phyloP scores from a whole-genome alignment of 1,140 invertebrate species.

The Dryas iulia region DNA sequence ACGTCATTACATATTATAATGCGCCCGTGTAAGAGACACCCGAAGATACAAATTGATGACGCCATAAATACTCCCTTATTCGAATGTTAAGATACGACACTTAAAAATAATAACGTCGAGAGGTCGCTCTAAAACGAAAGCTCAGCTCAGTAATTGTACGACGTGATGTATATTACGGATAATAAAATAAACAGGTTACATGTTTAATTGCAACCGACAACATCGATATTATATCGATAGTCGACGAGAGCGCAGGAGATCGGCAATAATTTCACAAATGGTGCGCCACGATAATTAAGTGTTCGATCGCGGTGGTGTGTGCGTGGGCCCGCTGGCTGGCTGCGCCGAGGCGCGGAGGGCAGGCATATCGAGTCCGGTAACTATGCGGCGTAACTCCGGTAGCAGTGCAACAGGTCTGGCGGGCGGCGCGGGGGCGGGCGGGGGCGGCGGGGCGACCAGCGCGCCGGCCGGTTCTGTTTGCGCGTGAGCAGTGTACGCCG shows the following conservation, averaged over 20 bases:
- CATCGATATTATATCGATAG: slow-evolving; percentile 68
- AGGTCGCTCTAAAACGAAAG: slow-evolving; percentile 9
- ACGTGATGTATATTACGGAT: background rate
- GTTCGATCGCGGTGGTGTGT: slow-evolving; percentile 58
- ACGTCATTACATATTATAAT: slow-evolving; percentile 37
- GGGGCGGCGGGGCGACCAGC: slow-evolving; percentile 59
- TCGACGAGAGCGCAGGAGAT: slow-evolving; percentile 65
- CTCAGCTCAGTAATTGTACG: background rate
- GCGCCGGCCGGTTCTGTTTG: slow-evolving; percentile 70
- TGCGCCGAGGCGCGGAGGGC: slow-evolving; percentile 31
- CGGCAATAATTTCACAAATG: slow-evolving; percentile 67
- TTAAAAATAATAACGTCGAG: slow-evolving; percentile 40
- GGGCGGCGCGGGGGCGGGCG: slow-evolving; percentile 55
- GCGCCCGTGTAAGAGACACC: slow-evolving; percentile 28
- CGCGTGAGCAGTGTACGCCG: slow-evolving; percentile 52
- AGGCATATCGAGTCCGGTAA: slow-evolving; percentile 79
- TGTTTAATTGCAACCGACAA: slow-evolving; percentile 52
- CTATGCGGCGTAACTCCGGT: slow-evolving; percentile 79
- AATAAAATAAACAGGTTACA: slow-evolving; percentile 46
- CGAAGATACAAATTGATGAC: slow-evolving; percentile 36
- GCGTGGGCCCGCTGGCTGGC: slow-evolving; percentile 39
- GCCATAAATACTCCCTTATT: slow-evolving; percentile 37
- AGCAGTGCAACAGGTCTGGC: slow-evolving; percentile 74
- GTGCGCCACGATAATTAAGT: slow-evolving; percentile 71
- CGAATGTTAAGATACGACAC: slow-evolving; percentile 33